Percentiles rank a stretch among this genome's conserved stretches.
Conservation (phyloP, 2,113 vertebrate species). For the Gulo gulo region DNA sequence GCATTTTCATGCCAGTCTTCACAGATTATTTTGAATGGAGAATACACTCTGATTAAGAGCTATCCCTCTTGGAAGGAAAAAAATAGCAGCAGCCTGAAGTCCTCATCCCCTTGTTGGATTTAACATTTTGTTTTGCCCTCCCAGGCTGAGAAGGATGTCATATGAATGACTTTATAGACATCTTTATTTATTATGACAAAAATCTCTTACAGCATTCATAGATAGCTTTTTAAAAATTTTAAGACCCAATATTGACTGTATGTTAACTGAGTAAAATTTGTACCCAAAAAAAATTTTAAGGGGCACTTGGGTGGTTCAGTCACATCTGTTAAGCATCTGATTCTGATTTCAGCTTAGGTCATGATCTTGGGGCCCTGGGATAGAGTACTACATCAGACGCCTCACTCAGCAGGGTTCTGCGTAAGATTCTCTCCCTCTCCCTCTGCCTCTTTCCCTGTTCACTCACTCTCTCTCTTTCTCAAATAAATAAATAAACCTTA, state of each 20-base stretch:
- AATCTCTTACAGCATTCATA: neutral
- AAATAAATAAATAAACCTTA: neutral
- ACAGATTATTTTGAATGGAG: conserved; percentile 78
- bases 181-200: conserved; percentile 29
- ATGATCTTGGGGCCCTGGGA: neutral
- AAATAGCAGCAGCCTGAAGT: conserved; percentile 43
- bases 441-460: neutral
- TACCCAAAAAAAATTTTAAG: neutral
- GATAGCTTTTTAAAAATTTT: neutral
- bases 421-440: neutral
- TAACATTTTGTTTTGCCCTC: conserved; percentile 45
- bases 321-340: neutral
- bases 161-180: neutral
- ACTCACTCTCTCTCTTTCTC: neutral
- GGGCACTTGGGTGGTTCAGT: neutral
- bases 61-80: conserved; percentile 62
- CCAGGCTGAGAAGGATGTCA: neutral
- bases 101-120: conserved; percentile 36
- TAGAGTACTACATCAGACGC: neutral
- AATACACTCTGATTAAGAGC: conserved; percentile 76
- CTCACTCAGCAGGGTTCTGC: neutral
- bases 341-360: neutral
- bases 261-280: neutral
- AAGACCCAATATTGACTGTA: neutral
- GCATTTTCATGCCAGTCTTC: conserved; percentile 76